Conservation (phyloP, 2,797 vertebrate genomes). For the Rallus crepitans region DNA sequence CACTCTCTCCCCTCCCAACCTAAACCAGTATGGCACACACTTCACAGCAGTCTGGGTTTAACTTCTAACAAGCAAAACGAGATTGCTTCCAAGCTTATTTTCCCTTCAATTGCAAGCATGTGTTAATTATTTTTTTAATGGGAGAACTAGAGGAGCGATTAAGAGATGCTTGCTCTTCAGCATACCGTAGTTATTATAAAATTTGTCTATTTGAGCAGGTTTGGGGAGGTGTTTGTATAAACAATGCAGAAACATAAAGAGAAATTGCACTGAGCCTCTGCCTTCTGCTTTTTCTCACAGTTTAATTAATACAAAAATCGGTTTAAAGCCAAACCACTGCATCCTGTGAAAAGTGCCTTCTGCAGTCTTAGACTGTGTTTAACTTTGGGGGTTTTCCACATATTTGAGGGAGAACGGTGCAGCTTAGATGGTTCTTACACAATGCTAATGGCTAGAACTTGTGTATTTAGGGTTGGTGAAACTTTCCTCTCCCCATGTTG, state of each 20-base stretch:
- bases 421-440: neutral
- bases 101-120: neutral
- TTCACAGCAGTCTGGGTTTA: neutral
- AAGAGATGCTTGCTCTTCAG: neutral
- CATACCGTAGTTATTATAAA: neutral
- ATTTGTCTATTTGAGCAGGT: neutral
- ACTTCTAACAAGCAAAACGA: neutral
- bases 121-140: neutral
- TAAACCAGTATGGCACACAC: neutral
- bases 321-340: neutral
- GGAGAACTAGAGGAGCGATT: neutral
- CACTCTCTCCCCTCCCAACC: neutral
- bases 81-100: neutral
- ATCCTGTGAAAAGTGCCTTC: neutral
- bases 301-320: neutral
- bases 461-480: neutral
- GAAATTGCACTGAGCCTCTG: neutral
- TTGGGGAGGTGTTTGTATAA: neutral
- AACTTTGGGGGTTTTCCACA: fast-evolving
- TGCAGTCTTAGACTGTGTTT: neutral
- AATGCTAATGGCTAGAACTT: neutral
- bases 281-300: neutral
- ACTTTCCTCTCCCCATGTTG: neutral
- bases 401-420: neutral
- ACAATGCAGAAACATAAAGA: neutral